Evolutionary conservation across 2,113 vertebrate genomes (phyloP).

Genomic region (Donacobius atricapilla): DNA sequence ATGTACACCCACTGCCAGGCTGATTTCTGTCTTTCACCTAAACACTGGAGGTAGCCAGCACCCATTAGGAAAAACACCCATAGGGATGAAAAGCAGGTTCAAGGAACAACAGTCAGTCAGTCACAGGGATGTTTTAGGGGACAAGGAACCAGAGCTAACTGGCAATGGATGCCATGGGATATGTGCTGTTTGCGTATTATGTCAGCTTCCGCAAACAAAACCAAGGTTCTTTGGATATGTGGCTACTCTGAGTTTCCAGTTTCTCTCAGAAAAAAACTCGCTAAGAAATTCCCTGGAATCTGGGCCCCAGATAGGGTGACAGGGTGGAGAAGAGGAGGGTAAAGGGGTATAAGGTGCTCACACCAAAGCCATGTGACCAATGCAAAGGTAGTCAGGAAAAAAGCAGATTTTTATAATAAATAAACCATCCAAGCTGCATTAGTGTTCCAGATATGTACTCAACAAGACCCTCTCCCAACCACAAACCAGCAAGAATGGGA

Average conservation of each 20-base stretch:
- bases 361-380: constrained; percentile 66
- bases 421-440: constrained; percentile 60
- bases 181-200: neutral
- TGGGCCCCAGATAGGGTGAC: constrained; percentile 26
- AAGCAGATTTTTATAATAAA: constrained; percentile 60
- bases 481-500: constrained; percentile 64
- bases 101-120: neutral
- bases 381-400: constrained; percentile 68
- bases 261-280: neutral
- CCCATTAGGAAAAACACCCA: neutral
- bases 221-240: neutral
- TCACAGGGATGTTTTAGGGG: neutral
- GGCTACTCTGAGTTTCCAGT: constrained; percentile 7
- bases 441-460: constrained; percentile 67
- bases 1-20: neutral
- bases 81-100: neutral
- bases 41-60: neutral
- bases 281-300: constrained; percentile 49
- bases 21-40: neutral
- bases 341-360: constrained; percentile 55
- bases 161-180: neutral
- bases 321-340: constrained; percentile 8
- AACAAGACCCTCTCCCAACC: constrained; percentile 52
- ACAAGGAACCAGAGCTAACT: neutral
- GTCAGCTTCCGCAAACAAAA: neutral